Conservation (phyloP, 2,888 invertebrate genomes). For the Hirtodrosophila histrioides region DNA sequence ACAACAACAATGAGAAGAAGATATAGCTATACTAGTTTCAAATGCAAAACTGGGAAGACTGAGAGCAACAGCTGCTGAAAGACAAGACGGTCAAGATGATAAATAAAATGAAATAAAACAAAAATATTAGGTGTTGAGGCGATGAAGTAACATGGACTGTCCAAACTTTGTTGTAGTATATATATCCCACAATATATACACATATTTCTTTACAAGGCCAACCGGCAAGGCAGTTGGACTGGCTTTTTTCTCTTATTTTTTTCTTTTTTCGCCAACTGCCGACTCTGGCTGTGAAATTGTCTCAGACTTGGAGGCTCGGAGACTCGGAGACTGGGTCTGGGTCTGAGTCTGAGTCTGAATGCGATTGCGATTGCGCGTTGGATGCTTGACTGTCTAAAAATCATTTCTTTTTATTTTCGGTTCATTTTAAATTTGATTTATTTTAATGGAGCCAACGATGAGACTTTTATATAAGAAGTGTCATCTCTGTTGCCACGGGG, state of each 20-base stretch:
- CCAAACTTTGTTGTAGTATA: conserved; percentile 43
- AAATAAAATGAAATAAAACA: conserved; percentile 24
- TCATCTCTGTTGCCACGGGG: conserved; percentile 62
- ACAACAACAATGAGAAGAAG: conserved; percentile 10
- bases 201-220: conserved; percentile 65
- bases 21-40: conserved; percentile 43
- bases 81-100: conserved; percentile 33
- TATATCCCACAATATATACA: conserved; percentile 10
- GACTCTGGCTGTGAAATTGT: conserved; percentile 25
- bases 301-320: neutral
- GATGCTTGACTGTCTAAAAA: conserved; percentile 40
- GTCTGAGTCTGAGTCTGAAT: conserved; percentile 9
- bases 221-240: conserved; percentile 52
- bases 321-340: neutral
- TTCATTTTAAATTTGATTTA: conserved; percentile 64
- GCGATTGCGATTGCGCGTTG: neutral
- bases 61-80: conserved; percentile 16
- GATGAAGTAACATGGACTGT: conserved; percentile 69
- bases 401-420: conserved; percentile 11
- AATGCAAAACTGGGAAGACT: conserved; percentile 62
- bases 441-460: conserved; percentile 46
- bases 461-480: conserved; percentile 56
- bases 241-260: conserved; percentile 28
- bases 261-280: conserved; percentile 32
- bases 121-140: conserved; percentile 54